Evolutionary conservation across 2,797 vertebrate species (phyloP).

Genomic region (Lithobates sylvaticus): DNA sequence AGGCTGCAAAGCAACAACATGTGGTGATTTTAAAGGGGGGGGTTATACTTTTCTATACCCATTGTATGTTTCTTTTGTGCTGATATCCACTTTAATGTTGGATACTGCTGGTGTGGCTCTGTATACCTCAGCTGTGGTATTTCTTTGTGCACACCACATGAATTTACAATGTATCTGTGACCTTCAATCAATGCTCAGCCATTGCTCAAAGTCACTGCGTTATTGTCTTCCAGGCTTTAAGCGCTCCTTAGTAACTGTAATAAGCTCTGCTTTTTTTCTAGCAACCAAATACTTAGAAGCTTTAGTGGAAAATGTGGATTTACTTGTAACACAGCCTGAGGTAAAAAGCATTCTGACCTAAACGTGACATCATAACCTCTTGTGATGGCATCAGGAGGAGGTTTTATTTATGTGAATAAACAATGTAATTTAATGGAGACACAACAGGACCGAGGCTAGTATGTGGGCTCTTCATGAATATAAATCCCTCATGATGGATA

Average conservation of each 20-base stretch:
- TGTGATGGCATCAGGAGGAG: background rate
- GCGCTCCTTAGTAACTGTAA: conserved; percentile 15
- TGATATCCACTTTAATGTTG: background rate
- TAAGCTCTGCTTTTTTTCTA: conserved; percentile 8
- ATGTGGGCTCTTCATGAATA: background rate
- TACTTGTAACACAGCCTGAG: conserved; percentile 3
- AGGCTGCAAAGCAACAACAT: too few relatives aligned
- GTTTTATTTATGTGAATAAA: background rate
- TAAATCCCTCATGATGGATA: background rate
- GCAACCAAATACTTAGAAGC: conserved; percentile 9
- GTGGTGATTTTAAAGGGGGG: too few relatives aligned
- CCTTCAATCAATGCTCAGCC: conserved; percentile 1
- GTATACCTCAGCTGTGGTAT: conserved; percentile 8
- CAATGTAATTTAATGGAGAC: background rate
- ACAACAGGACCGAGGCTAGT: background rate
- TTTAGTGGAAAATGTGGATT: background rate
- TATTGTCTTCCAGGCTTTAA: background rate
- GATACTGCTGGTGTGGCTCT: background rate
- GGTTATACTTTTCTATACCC: too few relatives aligned
- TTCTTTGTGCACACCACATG: background rate
- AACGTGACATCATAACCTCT: background rate
- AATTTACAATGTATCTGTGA: conserved; percentile 41
- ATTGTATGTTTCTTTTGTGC: background rate
- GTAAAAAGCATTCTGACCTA: background rate
- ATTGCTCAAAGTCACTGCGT: conserved; percentile 27